Evolutionary conservation across 1,140 invertebrate genomes (phyloP).

Genomic region (Chironomus striatipennis): DNA sequence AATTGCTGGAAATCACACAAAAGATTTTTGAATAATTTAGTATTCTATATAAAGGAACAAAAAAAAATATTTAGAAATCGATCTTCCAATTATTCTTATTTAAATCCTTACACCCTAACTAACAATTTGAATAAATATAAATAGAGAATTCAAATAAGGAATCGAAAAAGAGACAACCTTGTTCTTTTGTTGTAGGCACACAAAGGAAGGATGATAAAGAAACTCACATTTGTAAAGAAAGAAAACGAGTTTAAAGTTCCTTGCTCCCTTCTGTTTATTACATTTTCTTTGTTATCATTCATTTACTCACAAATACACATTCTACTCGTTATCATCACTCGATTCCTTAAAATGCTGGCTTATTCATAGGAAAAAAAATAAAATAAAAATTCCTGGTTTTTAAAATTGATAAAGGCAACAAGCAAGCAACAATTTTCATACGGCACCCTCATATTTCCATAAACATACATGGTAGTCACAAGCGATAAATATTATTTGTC

Average conservation of each 20-base stretch:
- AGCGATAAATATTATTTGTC: slow-evolving; percentile 3
- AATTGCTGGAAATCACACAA: too few species aligned
- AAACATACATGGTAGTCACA: not conserved
- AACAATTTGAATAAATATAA: too few species aligned
- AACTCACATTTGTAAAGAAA: not conserved
- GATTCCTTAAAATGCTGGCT: not conserved
- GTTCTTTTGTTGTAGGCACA: not conserved
- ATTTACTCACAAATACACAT: not conserved
- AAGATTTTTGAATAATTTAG: too few species aligned
- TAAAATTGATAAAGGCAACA: not conserved
- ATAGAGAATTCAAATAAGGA: too few species aligned
- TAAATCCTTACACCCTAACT: too few species aligned
- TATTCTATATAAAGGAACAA: too few species aligned
- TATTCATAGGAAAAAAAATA: not conserved
- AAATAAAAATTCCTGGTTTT: not conserved
- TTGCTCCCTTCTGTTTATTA: not conserved
- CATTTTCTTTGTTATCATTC: not conserved
- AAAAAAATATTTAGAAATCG: too few species aligned
- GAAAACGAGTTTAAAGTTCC: not conserved
- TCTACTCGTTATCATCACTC: not conserved
- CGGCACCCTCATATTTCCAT: not conserved
- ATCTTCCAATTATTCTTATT: too few species aligned
- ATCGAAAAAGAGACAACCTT: too few species aligned
- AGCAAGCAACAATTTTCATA: not conserved
- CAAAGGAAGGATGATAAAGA: not conserved